These are phyloP conservation scores for Cryptosula pallasiana DNA, from an alignment of 2,888 invertebrate species.

Conservation along the genomic window DNA sequence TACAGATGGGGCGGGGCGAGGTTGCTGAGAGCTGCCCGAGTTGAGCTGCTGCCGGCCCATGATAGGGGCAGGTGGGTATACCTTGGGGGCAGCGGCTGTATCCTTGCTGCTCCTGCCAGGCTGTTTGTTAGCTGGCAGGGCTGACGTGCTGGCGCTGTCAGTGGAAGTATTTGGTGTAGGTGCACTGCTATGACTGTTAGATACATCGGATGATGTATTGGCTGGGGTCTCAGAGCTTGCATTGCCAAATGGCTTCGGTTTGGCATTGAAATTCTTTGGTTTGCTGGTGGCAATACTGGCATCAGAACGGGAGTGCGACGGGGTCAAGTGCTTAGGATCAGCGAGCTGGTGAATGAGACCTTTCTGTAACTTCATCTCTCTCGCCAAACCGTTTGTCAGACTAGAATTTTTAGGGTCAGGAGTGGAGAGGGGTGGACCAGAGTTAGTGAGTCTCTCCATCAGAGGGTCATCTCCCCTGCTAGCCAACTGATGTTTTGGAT, in stretches of 20 bases:
- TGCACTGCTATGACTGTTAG: neutral
- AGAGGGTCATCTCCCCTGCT: no score
- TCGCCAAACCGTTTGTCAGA: neutral
- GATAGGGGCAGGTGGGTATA: neutral
- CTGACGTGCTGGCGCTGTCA: neutral
- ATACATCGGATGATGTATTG: neutral
- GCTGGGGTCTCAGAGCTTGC: neutral
- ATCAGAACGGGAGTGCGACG: neutral
- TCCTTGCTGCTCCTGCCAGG: neutral
- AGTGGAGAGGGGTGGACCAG: no score
- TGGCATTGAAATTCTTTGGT: slow-evolving; percentile 21
- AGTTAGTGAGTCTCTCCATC: no score
- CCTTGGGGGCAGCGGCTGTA: neutral
- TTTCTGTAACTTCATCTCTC: slow-evolving; percentile 1
- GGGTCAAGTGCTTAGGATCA: neutral
- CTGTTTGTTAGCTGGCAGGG: neutral
- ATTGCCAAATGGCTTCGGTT: neutral
- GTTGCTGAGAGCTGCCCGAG: no score
- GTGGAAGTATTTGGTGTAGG: neutral
- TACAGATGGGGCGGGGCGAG: no score
- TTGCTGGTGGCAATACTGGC: neutral
- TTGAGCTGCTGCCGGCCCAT: slow-evolving; percentile 8
- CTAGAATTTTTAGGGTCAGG: neutral
- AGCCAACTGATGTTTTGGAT: no score
- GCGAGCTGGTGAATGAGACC: neutral